Conservation (phyloP, 2,888 invertebrate genomes). For the Watsonalla binaria region DNA sequence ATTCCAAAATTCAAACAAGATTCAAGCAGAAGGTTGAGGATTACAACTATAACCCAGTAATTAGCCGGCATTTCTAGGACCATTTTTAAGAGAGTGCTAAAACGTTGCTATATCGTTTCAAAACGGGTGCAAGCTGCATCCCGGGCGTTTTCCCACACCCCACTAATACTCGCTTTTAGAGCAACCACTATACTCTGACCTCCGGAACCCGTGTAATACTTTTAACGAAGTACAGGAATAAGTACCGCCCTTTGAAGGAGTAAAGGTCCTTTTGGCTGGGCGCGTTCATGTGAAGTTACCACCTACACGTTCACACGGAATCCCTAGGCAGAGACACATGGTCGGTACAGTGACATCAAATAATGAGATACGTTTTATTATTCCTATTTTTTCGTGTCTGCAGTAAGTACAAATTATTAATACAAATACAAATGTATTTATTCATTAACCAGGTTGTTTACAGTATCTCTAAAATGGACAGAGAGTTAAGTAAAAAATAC, state of each 20-base stretch:
- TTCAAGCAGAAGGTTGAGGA: too few species aligned
- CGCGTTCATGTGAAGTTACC: conserved; percentile 51
- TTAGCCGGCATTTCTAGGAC: too few species aligned
- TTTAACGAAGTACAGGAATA: conserved; percentile 19
- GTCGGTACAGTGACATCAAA: conserved; percentile 8
- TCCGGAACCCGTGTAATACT: conserved; percentile 21
- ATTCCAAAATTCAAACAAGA: too few species aligned
- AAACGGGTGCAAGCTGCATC: conserved; percentile 43
- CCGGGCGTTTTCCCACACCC: conserved; percentile 50
- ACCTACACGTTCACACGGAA: conserved; percentile 54
- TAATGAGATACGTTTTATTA: background rate
- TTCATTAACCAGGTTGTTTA: too few species aligned
- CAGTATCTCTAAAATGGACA: too few species aligned
- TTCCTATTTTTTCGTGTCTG: too few species aligned
- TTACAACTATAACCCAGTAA: too few species aligned
- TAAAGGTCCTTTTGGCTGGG: conserved; percentile 30
- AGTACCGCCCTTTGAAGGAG: conserved; percentile 26
- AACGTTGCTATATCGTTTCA: conserved; percentile 18
- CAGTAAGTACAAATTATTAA: too few species aligned
- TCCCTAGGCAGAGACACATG: conserved; percentile 18
- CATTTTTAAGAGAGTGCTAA: background rate
- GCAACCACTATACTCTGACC: conserved; percentile 33
- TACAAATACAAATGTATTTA: too few species aligned
- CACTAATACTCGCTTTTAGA: conserved; percentile 41
- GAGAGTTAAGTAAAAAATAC: too few species aligned